Conservation (phyloP, 2,113 vertebrate genomes). For the Engraulis encrasicolus region DNA sequence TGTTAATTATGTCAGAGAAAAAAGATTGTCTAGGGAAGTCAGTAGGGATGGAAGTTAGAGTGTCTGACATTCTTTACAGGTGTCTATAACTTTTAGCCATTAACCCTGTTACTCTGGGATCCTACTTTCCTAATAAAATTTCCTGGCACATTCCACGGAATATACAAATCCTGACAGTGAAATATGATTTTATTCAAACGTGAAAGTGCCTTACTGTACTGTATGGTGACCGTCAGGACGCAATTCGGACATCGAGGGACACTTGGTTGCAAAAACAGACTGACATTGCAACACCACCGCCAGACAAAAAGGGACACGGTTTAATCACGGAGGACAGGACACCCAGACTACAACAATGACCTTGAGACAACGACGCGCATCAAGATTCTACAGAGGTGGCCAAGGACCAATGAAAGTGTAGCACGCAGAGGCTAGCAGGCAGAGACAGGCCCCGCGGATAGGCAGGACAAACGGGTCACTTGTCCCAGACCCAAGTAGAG, state of each 20-base stretch:
- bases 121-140: neutral
- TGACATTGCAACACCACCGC: neutral
- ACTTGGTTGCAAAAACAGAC: neutral
- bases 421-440: neutral
- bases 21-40: no score
- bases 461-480: no score
- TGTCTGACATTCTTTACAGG: neutral
- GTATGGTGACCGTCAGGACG: neutral
- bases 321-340: neutral
- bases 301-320: neutral
- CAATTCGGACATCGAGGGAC: neutral
- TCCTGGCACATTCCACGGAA: neutral
- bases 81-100: neutral
- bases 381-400: neutral
- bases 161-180: neutral
- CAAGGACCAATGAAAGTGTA: neutral
- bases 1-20: no score
- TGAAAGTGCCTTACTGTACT: neutral
- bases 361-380: neutral
- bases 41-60: neutral
- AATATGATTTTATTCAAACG: neutral
- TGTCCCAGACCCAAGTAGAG: no score
- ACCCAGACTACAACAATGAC: neutral
- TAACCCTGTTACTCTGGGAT: neutral
- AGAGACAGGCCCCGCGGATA: no score